Evolutionary conservation across 1,140 invertebrate species (phyloP), one percentile per base, ranked within the genome.

Genomic region (Batillaria attramentaria): DNA sequence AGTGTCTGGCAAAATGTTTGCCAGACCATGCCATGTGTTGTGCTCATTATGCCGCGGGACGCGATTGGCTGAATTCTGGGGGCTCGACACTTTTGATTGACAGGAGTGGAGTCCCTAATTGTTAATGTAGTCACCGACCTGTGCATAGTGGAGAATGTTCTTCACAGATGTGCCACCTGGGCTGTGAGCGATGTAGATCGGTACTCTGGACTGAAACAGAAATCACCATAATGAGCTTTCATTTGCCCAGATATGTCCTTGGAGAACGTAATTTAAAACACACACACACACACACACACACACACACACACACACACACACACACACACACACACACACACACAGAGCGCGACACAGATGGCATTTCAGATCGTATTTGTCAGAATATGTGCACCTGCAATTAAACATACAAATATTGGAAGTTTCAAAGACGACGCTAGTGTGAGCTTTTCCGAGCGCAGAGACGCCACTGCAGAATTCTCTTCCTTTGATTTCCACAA

Each of bases 71-170:
- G n/a, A n/a, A n/a, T n/a, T n/a, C n/a, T n/a, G n/a, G n/a, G n/a
- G n/a, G n/a, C n/a, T n/a, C n/a, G n/a, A n/a, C n/a, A n/a, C n/a
- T n/a, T n/a, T n/a, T n/a, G n/a, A n/a, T n/a, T n/a, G n/a, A n/a
- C n/a, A n/a, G n/a, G n/a, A n/a, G n/a, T n/a, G n/a, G n/a, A n/a
- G n/a, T n/a, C n/a, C n/a, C n/a, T n/a, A n/a, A n/a, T n/a, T n/a
- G n/a, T n/a, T 54, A 54, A 50, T 35, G n/a, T 0, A 65, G 28
- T 31, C 31, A 77, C 83, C 54, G 69, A 92, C 90, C 86, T 93
- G 92, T 35, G 87, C 28, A 13, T 33, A 1, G 65, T 66, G 28
- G 31, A 37, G 3, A 33, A 16, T 18, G 31, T 31, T n/a, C 8
- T 24, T 65, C 5, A 31, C 35, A 24, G 60, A n/a, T 16, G 20